phyloP scores from a whole-genome alignment of 2,888 invertebrate species.

The Drosophila barbarae region DNA sequence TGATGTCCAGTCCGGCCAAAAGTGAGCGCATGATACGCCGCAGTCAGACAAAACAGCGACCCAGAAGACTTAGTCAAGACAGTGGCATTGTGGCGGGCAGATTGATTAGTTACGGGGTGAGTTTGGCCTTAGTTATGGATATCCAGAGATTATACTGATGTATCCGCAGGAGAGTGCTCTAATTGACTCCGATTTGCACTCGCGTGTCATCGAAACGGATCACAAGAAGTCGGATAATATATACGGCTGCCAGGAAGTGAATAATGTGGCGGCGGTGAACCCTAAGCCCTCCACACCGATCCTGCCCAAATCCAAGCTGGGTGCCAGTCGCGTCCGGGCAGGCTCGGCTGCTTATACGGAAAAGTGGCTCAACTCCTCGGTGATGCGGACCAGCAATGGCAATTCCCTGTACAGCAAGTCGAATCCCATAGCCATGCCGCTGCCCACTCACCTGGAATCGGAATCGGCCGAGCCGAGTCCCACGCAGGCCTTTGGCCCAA shows the following conservation, averaged over 20 bases:
- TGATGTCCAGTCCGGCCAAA: slow-evolving; percentile 79
- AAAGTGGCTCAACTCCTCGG: slow-evolving; percentile 71
- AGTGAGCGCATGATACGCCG: slow-evolving; percentile 67
- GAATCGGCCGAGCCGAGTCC: slow-evolving; percentile 78
- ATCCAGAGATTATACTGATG: background rate
- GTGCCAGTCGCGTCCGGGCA: slow-evolving; percentile 11
- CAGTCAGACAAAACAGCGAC: slow-evolving; percentile 55
- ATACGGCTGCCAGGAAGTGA: slow-evolving; percentile 51
- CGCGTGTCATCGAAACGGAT: slow-evolving; percentile 16
- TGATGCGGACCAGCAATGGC: slow-evolving; percentile 50
- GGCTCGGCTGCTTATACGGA: slow-evolving; percentile 62
- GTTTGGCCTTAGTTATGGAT: slow-evolving; percentile 18
- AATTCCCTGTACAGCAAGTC: slow-evolving; percentile 50
- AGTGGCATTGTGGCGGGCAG: slow-evolving; percentile 78
- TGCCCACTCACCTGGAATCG: slow-evolving; percentile 76
- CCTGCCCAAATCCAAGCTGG: slow-evolving; percentile 16
- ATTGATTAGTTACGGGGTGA: slow-evolving; percentile 67
- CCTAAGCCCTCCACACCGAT: slow-evolving; percentile 44
- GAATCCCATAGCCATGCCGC: slow-evolving; percentile 59
- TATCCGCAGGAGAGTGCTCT: slow-evolving; percentile 58
- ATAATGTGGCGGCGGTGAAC: background rate
- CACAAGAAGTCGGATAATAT: slow-evolving; percentile 51
- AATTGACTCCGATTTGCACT: slow-evolving; percentile 48
- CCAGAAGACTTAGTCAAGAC: slow-evolving; percentile 78
- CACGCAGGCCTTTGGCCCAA: slow-evolving; percentile 81